phyloP scores from a whole-genome alignment of 2,113 vertebrate genomes.

The Dendrocopos noguchii region DNA sequence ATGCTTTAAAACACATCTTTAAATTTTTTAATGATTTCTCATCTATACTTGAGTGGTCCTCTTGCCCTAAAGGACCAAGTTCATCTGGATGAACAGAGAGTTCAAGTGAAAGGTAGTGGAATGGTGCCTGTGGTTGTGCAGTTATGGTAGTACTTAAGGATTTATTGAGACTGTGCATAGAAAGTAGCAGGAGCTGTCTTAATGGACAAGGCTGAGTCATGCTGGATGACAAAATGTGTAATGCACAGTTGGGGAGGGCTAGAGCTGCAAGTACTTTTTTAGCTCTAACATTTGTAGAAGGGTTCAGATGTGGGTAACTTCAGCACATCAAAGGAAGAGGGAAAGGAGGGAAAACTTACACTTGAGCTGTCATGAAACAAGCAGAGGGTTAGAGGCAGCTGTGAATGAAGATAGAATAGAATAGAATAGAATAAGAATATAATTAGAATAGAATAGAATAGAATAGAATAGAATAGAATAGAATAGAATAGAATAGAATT shows the following conservation, averaged over 20 bases:
- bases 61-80: background rate
- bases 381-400: background rate
- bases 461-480: too few relatives aligned
- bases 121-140: background rate
- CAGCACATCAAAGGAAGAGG: background rate
- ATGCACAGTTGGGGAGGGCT: background rate
- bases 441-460: too few relatives aligned
- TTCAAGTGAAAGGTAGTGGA: background rate
- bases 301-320: background rate
- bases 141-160: background rate
- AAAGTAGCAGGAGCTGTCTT: background rate
- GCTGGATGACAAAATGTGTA: background rate
- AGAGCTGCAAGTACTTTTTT: background rate
- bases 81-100: background rate
- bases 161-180: background rate
- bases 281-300: background rate
- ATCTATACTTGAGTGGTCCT: fast-evolving
- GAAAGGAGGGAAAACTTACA: background rate
- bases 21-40: background rate
- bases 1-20: background rate
- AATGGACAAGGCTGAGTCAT: background rate
- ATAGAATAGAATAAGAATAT: too few relatives aligned
- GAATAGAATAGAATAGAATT: too few relatives aligned
- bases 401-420: background rate
- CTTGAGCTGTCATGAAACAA: background rate